Base-by-base conservation (phyloP, 2,888 invertebrate species). In the Drosophila formosana region DNA sequence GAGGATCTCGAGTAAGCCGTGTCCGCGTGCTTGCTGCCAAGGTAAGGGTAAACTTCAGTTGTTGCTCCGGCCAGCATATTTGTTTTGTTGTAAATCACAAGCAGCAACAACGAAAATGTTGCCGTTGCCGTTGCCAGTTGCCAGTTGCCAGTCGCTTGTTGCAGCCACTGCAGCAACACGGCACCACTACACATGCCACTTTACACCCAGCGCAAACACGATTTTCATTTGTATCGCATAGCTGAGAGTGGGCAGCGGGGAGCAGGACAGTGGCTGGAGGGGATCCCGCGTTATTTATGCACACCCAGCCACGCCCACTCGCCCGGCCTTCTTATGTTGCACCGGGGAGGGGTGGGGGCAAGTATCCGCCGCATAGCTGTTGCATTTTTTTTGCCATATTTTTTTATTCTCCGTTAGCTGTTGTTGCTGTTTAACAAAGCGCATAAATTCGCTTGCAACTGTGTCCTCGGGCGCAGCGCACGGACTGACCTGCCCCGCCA, bases 71-170 rank as follows among this genome's bases (percentile, higher is more conserved):
- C 79, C 72, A 75, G 71, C 82, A 78, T 88, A 89, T 88, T 88
- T 90, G 88, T 89, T 90, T 88, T 87, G 89, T 83, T 88, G 87
- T 90, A 90, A 90, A 88, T 88, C 90, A 89, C 89, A 71, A 75
- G 89, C 62, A 79, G 87, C 76, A 71, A 65, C 81, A 70, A 56
- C 79, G 73, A 78, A 82, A 78, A 76, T 73, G 86, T 75, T 82
- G 71, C 74, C 62, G 23, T 66, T 60, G 74, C 66, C 41, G 28
- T 18, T 39, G 52, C 47, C 46, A 30, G 23, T 65, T 52, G 74
- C 43, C 45, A 8, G 47, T 18, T 46, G 45, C 52, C 23, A 7
- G 28, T 23, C 25, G 37, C 45, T 37, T 37, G 39, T 41, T 41
- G 13, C 37, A 11, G n/a, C 56, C 41, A 53, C 53, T 43, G 50